phyloP scores from a whole-genome alignment of 1,140 invertebrate species.

The Odontomachus brunneus region DNA sequence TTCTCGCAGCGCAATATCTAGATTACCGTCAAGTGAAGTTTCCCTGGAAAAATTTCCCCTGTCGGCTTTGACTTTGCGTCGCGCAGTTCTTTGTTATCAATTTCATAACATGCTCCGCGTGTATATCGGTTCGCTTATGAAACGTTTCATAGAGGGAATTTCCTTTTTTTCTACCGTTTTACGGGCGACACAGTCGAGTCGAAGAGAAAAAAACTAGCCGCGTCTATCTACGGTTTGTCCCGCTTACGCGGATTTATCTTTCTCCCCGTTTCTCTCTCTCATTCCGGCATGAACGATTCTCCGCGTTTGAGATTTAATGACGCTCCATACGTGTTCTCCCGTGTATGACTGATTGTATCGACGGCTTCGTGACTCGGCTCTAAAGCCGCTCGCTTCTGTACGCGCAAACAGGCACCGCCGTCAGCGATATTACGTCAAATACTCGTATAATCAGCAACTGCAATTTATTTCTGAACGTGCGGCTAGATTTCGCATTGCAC shows the following conservation, averaged over 20 bases:
- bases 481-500: slow-evolving; percentile 42
- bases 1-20: neutral
- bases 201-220: slow-evolving; percentile 13
- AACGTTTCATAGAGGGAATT: slow-evolving; percentile 1
- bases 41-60: neutral
- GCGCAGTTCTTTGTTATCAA: neutral
- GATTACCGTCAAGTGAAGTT: slow-evolving; percentile 1
- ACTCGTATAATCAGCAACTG: slow-evolving; percentile 35
- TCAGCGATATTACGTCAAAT: slow-evolving; percentile 58
- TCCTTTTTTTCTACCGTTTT: neutral
- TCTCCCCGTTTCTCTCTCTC: neutral
- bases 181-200: neutral
- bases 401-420: slow-evolving; percentile 45
- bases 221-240: neutral
- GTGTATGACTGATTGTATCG: slow-evolving; percentile 55
- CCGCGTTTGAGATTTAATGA: slow-evolving; percentile 56
- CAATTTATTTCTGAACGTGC: slow-evolving; percentile 35
- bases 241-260: slow-evolving; percentile 34
- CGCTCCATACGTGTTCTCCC: slow-evolving; percentile 31
- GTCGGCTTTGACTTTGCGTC: neutral
- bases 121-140: neutral
- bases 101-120: neutral
- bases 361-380: slow-evolving; percentile 53
- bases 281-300: slow-evolving; percentile 9
- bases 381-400: slow-evolving; percentile 55